Evolutionary conservation across 2,113 vertebrate species (phyloP).

Genomic region (Prolemur simus): DNA sequence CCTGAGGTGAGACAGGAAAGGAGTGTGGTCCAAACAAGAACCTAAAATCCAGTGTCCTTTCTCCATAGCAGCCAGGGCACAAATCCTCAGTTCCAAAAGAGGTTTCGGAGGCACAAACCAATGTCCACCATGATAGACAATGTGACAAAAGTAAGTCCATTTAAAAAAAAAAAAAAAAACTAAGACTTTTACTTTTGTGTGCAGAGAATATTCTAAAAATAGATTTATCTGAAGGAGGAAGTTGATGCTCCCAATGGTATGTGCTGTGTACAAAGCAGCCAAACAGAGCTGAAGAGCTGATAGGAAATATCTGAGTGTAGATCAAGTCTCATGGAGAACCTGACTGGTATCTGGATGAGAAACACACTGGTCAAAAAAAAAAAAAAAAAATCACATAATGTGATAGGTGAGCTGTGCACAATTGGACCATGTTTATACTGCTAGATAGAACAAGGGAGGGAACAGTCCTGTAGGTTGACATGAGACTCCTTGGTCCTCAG

Average conservation of each 20-base stretch:
- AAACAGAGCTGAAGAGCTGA: background rate
- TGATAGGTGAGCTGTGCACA: background rate
- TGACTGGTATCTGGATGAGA: background rate
- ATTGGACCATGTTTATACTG: background rate
- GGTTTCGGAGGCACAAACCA: background rate
- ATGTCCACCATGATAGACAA: rapidly evolving
- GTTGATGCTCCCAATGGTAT: background rate
- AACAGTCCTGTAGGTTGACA: background rate
- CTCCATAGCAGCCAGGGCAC: no score
- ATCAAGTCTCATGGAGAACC: background rate
- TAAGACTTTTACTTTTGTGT: background rate
- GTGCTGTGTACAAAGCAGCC: background rate
- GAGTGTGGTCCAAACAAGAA: background rate
- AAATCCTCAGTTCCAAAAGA: background rate
- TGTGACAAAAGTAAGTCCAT: background rate
- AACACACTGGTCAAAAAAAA: background rate
- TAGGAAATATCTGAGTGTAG: background rate
- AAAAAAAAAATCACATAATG: no score
- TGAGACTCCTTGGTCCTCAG: background rate
- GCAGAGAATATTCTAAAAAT: background rate
- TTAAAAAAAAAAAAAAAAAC: background rate
- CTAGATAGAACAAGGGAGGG: background rate
- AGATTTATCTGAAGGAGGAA: background rate
- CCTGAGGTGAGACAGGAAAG: background rate
- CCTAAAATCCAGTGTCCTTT: background rate